Evolutionary conservation across 2,888 invertebrate species (phyloP), one percentile per base, ranked within the genome.

Genomic region (Drosophila ustulata): DNA sequence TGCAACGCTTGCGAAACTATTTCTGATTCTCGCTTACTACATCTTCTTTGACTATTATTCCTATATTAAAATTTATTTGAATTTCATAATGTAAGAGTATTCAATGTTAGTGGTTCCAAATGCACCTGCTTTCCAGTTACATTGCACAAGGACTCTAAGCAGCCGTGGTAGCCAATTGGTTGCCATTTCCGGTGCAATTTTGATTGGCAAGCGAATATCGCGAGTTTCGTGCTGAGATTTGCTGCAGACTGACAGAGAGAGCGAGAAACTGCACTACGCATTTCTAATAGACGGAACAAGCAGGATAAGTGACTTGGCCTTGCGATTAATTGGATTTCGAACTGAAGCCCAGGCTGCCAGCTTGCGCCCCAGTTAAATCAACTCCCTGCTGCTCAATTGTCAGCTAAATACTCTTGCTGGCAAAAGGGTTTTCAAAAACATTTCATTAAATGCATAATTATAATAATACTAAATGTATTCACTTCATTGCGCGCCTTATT

Each of bases 161-260:
- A 30, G 23, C 23, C 28, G 34, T 45, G 55, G 13, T 46, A 34
- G 57, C 11, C 71, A 66, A 66, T 62, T 62, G 72, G 57, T 23
- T 62, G 56, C 50, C 53, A 46, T 58, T 68, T 63, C 57, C 58
- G 45, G 53, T 64, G 45, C 52, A 37, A 43, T 41, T 55, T 58
- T 73, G 62, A 67, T 72, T 72, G 55, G 55, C 55, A 57, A 67
- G 50, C 58, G 72, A 71, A 61, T 59, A 51, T 47, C 59, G 41
- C 45, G 56, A 47, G 43, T 55, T 50, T 57, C 50, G 46, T 23
- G 50, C 66, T 39, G 30, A 53, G 72, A 62, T 67, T 67, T 62
- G 49, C 52, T 32, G 66, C 45, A 43, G 37, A 26, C 55, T 39
- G 11, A 0, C 9, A 34, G 34, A 3, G n/a, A 18, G 28, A 1